A percentile compares a stretch with the other conserved stretches of the same genome.
Conservation (phyloP, 2,888 invertebrate genomes). For the Lithosia quadra region DNA sequence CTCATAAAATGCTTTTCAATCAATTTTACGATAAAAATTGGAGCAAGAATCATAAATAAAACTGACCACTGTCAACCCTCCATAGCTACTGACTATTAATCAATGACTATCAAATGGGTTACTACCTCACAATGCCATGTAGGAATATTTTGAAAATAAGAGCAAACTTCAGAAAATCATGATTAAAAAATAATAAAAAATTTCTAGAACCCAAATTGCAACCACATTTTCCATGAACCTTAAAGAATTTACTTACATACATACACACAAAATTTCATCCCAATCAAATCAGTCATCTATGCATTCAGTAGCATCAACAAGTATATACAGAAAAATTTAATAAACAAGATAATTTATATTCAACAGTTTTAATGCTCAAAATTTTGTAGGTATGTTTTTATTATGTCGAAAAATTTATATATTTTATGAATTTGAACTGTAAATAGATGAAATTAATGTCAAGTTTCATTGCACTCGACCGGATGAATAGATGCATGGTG, state of each 20-base stretch:
- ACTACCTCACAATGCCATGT: conserved; percentile 27
- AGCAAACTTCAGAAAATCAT: conserved; percentile 17
- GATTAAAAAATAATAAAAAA: no score
- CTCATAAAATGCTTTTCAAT: no score
- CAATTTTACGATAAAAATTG: conserved; percentile 57
- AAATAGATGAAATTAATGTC: conserved; percentile 12
- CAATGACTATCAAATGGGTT: conserved; percentile 27
- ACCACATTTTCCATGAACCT: no score
- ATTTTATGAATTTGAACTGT: conserved; percentile 14
- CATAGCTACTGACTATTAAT: conserved; percentile 51
- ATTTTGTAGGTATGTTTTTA: neutral
- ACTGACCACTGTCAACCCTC: conserved; percentile 54
- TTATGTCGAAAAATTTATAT: neutral
- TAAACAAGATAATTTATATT: neutral
- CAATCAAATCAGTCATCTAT: no score
- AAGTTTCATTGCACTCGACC: conserved; percentile 51
- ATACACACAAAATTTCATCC: no score
- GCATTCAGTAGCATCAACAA: neutral
- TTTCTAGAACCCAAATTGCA: no score
- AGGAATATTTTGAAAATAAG: conserved; percentile 51
- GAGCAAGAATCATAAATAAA: conserved; percentile 54
- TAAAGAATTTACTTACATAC: no score
- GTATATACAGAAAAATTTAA: neutral
- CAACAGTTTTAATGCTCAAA: conserved; percentile 3
- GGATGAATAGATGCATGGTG: conserved; percentile 66